These are phyloP conservation scores for Anomalospiza imberbis DNA, from an alignment of 2,797 vertebrate genomes.

Conservation along the genomic window DNA sequence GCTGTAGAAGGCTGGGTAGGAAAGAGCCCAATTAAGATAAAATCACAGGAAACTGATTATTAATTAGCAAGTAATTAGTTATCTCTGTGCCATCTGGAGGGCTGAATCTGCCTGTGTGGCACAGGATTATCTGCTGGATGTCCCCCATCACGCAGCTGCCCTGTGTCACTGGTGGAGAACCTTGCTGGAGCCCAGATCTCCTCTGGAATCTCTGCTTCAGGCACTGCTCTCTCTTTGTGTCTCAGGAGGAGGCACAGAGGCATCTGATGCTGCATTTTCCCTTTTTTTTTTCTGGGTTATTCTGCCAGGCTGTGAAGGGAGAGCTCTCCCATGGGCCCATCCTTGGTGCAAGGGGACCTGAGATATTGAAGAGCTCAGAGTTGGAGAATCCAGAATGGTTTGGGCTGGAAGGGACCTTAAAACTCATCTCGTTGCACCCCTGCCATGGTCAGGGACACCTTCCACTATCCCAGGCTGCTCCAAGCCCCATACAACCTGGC, in stretches of 20 bases:
- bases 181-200: neutral
- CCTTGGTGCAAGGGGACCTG: neutral
- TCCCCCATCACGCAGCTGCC: neutral
- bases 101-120: neutral
- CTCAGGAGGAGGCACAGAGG: neutral
- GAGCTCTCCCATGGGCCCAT: rapidly evolving
- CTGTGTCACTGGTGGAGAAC: neutral
- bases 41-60: constrained; percentile 57
- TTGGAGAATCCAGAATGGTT: neutral
- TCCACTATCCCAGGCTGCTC: neutral
- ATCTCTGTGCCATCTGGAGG: constrained; percentile 39
- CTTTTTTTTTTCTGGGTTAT: neutral
- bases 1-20: neutral
- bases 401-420: neutral
- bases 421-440: neutral
- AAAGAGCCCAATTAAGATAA: constrained; percentile 53
- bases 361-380: rapidly evolving
- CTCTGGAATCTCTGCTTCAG: neutral
- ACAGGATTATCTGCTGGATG: neutral
- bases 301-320: neutral
- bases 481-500: rapidly evolving
- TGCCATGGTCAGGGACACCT: neutral
- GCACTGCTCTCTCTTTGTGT: neutral
- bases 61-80: constrained; percentile 50
- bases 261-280: neutral